phyloP scores from a whole-genome alignment of 2,797 vertebrate species.

The Urosaurus nigricauda region DNA sequence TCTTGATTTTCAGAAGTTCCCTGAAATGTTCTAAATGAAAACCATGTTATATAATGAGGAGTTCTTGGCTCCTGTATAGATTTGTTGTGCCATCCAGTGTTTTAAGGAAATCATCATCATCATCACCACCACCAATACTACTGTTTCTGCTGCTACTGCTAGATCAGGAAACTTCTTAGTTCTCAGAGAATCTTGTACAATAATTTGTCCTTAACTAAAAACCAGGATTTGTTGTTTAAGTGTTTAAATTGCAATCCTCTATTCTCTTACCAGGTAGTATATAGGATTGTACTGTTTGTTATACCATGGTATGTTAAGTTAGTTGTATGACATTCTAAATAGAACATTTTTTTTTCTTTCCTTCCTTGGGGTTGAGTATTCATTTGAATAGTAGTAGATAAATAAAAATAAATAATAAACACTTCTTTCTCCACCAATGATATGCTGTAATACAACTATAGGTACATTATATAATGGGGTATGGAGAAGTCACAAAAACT shows the following conservation, averaged over 20 bases:
- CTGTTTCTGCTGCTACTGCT: too few relatives aligned
- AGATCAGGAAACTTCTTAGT: not conserved
- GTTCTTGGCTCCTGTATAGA: not conserved
- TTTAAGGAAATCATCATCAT: not conserved
- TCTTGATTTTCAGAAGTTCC: not conserved
- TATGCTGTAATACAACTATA: not conserved
- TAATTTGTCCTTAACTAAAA: not conserved
- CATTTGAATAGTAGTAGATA: not conserved
- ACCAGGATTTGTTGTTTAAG: not conserved
- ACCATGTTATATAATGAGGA: not conserved
- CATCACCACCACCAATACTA: too few relatives aligned
- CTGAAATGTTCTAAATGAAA: not conserved
- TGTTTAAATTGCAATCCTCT: not conserved
- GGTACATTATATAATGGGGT: too few relatives aligned
- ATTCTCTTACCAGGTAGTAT: too few relatives aligned
- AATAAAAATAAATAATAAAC: too few relatives aligned
- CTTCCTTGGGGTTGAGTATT: not conserved
- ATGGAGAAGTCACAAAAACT: too few relatives aligned
- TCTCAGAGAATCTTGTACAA: not conserved
- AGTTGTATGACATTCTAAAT: not conserved
- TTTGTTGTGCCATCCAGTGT: not conserved
- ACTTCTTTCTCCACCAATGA: not conserved
- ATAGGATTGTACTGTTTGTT: not conserved
- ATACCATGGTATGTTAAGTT: not conserved
- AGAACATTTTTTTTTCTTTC: not conserved